Evolutionary conservation across 2,888 invertebrate species (phyloP), one percentile per base, ranked within the genome.

Genomic region (Hemicrepidius hirtus): DNA sequence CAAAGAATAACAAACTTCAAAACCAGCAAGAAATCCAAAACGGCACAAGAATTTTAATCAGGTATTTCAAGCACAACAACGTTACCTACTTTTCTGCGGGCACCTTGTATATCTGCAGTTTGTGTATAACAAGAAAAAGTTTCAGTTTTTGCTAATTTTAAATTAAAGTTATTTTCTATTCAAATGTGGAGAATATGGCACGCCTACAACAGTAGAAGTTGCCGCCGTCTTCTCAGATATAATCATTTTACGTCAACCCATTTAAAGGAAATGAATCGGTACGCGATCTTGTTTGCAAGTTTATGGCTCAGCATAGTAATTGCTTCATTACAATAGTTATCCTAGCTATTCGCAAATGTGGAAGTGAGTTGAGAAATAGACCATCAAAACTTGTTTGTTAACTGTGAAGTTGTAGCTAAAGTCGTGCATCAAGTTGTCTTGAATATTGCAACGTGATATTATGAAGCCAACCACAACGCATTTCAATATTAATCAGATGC

Each of bases 281-380:
- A 71, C 71, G 65, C 64, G 71, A 74, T 71, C 74, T 74, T 71
- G 75, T 75, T 77, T 73, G 77, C 76, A 76, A 75, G 77, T 78
- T 79, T 79, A 79, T 79, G 75, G 77, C 75, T 71, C 69, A 75
- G 78, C 77, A 79, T 76, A 78, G 77, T 78, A 74, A 74, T 74
- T 74, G 71, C 74, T 74, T 74, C 74, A 71, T 74, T 74, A 74
- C 71, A 71, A 71, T 71, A 71, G 71, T 71, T 71, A 67, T 71
- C 62, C 67, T 71, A 71, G 66, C 44, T 66, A 66, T 50, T 57
- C 50, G 59, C 60, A 71, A 60, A 71, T 66, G 66, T 59, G 55
- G 60, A 71, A 60, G 66, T 59, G 71, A 40, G 44, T 62, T 67
- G 71, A 63, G 67, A 67, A 71, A 71, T 71, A 67, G 71, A 63